Conservation (phyloP, 1,140 invertebrate genomes). For the Nasonia longicornis region DNA sequence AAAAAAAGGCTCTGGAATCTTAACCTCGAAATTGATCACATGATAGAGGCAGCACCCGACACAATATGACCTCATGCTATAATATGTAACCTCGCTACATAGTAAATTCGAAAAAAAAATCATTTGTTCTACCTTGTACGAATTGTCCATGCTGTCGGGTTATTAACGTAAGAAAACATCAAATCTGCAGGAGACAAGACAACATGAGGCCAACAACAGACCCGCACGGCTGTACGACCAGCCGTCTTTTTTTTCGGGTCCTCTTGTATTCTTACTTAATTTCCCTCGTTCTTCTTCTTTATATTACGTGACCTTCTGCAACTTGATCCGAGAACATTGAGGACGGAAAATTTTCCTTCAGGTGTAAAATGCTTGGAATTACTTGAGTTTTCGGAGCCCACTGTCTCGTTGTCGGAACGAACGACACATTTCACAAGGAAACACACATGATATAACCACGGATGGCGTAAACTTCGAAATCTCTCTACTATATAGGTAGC, state of each 20-base stretch:
- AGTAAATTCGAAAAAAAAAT: background rate
- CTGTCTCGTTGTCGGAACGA: slow-evolving; percentile 32
- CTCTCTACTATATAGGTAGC: background rate
- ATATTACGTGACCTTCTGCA: background rate
- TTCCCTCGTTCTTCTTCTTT: background rate
- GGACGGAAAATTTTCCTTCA: background rate
- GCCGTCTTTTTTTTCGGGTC: slow-evolving; percentile 29
- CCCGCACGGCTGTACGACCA: slow-evolving; percentile 28
- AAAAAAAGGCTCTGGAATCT: slow-evolving; percentile 16
- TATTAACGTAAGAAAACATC: slow-evolving; percentile 42
- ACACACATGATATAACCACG: slow-evolving; percentile 17
- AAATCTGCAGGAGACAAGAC: slow-evolving; percentile 37
- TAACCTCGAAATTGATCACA: slow-evolving; percentile 45
- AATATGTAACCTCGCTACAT: background rate
- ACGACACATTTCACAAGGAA: slow-evolving; percentile 32
- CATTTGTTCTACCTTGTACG: slow-evolving; percentile 19
- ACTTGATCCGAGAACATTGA: background rate
- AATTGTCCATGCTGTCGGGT: slow-evolving; percentile 43
- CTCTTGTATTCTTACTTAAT: background rate
- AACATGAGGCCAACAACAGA: slow-evolving; percentile 44
- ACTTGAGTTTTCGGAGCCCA: background rate
- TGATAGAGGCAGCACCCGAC: slow-evolving; percentile 44
- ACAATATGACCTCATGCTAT: slow-evolving; percentile 14
- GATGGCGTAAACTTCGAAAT: slow-evolving; percentile 43
- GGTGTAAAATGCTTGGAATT: background rate